Base-by-base conservation (phyloP, 2,113 vertebrate species). In the Sminthopsis crassicaudata region DNA sequence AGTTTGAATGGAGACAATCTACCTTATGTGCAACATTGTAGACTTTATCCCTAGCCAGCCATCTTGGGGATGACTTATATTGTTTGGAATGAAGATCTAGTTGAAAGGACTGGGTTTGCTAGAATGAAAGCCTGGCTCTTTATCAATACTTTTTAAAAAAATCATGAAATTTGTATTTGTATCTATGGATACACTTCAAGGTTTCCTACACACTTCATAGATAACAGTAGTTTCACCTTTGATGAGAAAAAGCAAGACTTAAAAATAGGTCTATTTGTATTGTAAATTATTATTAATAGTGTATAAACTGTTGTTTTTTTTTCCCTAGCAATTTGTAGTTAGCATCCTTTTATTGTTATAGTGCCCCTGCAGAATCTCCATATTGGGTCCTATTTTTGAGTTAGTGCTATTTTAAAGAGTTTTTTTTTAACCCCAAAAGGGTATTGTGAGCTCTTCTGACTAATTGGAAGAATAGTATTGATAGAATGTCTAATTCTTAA, bases 401-500 rank as follows among this genome's bases (percentile, higher is more conserved):
- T 60, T 67, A 50, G 91, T 94, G 57, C 50, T 91, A 91, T 91
- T 25, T 93, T n/a, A 48, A 48, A 95, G 91, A 97, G 24, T 89
- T 55, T 84, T 94, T 30, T 12, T 4, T 4, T 4, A 12, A 53
- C 93, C 96, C 96, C 55, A 96, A 84, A 97, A 96, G 93, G 94
- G 51, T 89, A 92, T 52, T 96, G 95, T 95, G 96, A 93, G 96
- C 96, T 95, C 95, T 91, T 96, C 89, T 90, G 89, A 96, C 94
- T 97, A 94, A 0, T 10, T 94, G 93, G 84, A 90, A 92, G 95
- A 90, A 91, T 95, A 96, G 93, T 84, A 96, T 97, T 91, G 93
- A 94, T 96, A 97, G 93, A 46, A 95, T 97, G 96, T 97, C 95
- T 94, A 93, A 91, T 92, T 96, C 95, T 96, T 93, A 95, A 97